A percentile compares a stretch with the other conserved stretches of the same genome.
Evolutionary conservation across 2,113 vertebrate genomes (phyloP).

Genomic region (Cygnus atratus): DNA sequence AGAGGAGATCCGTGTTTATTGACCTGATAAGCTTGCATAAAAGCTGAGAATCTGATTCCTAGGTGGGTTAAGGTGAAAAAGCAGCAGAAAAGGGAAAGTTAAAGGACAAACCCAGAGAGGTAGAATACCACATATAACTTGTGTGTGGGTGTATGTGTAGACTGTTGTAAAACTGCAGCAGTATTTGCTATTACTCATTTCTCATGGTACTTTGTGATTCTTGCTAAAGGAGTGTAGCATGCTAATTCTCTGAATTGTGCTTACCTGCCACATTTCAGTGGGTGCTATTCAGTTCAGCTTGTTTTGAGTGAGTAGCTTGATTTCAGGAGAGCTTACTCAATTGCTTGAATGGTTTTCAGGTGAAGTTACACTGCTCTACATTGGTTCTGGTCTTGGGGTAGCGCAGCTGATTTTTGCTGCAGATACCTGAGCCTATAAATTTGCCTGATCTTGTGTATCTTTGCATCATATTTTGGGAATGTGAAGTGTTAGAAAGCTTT

Average conservation of each 20-base stretch:
- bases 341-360: not conserved
- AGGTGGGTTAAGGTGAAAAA: not conserved
- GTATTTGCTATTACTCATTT: not conserved
- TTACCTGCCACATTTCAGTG: not conserved
- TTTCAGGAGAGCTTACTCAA: not conserved
- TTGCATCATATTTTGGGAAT: not conserved
- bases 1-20: not conserved
- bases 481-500: not conserved
- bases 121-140: not conserved
- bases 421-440: not conserved
- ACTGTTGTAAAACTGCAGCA: not conserved
- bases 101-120: not conserved
- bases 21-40: not conserved
- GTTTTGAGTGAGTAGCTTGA: not conserved
- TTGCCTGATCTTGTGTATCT: not conserved
- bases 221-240: not conserved
- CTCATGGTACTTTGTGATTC: not conserved
- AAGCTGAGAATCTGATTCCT: not conserved
- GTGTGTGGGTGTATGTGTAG: not conserved
- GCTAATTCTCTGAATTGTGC: not conserved
- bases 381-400: not conserved
- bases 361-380: not conserved
- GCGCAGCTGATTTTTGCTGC: not conserved
- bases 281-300: not conserved
- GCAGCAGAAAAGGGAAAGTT: not conserved